phyloP scores from a whole-genome alignment of 1,140 invertebrate species.

The Drosophila aff. region DNA sequence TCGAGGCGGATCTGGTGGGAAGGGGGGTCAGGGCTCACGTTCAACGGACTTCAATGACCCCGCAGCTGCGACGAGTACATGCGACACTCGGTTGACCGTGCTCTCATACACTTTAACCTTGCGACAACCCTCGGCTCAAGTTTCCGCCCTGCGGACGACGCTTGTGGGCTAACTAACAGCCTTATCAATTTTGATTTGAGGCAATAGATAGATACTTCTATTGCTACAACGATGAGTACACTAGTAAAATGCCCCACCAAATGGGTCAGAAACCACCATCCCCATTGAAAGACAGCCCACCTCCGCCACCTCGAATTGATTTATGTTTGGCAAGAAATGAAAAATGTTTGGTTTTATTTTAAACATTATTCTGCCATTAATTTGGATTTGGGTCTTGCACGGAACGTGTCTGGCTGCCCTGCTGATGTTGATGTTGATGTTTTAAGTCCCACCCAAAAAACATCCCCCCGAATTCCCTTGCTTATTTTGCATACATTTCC shows the following conservation, averaged over 20 bases:
- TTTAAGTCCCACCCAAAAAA: not conserved
- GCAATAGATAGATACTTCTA: constrained; percentile 3
- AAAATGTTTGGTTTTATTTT: constrained; percentile 45
- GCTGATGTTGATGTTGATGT: constrained; percentile 3
- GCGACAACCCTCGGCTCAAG: constrained; percentile 32
- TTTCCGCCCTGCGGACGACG: not conserved
- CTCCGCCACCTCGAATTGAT: constrained; percentile 25
- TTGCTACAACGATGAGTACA: not conserved
- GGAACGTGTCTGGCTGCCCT: constrained; percentile 28
- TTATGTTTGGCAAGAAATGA: constrained; percentile 42
- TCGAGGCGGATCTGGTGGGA: constrained; percentile 5
- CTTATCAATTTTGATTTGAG: constrained; percentile 64
- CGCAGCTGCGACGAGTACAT: constrained; percentile 6
- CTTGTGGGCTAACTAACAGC: constrained; percentile 54
- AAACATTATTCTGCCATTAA: constrained; percentile 55
- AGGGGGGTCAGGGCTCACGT: constrained; percentile 20
- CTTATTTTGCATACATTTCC: constrained; percentile 46
- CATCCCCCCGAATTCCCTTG: not conserved
- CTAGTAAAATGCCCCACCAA: not conserved
- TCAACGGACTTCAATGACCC: constrained; percentile 52
- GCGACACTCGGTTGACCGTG: constrained; percentile 34
- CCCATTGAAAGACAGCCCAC: not conserved
- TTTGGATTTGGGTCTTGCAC: constrained; percentile 34
- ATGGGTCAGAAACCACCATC: constrained; percentile 16
- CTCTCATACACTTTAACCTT: constrained; percentile 40